phyloP scores from a whole-genome alignment of 2,113 vertebrate genomes.

The Melanerpes formicivorus region DNA sequence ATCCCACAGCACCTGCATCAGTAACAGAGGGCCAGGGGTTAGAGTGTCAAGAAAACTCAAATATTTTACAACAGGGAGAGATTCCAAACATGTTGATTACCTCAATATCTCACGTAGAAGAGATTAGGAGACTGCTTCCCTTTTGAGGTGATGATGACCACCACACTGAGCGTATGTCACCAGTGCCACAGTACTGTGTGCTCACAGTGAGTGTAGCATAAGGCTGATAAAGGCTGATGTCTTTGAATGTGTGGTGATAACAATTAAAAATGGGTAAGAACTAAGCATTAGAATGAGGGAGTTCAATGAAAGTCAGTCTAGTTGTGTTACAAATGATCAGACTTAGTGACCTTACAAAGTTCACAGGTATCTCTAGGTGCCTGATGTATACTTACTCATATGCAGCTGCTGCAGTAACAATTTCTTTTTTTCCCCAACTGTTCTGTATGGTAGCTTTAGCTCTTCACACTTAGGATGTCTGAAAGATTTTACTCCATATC shows the following conservation, averaged over 20 bases:
- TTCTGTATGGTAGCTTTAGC: neutral
- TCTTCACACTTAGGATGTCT: neutral
- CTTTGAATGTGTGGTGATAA: neutral
- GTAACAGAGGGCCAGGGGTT: neutral
- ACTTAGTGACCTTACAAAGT: neutral
- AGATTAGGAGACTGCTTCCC: neutral
- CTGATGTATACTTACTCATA: neutral
- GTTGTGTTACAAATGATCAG: neutral
- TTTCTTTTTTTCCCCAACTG: neutral
- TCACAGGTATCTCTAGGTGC: neutral
- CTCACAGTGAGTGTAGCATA: fast-evolving
- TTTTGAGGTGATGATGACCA: fast-evolving
- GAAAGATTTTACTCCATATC: neutral
- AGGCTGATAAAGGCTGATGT: neutral
- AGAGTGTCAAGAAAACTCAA: neutral
- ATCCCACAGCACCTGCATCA: neutral
- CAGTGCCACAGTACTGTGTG: fast-evolving
- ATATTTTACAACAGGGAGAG: neutral
- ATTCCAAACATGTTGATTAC: neutral
- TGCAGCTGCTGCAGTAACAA: neutral
- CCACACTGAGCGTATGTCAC: neutral
- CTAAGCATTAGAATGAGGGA: neutral
- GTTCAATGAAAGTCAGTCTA: neutral
- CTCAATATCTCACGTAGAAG: neutral
- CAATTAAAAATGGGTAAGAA: neutral